A percentile compares a stretch with the other conserved stretches of the same genome.
Evolutionary conservation across 2,797 vertebrate genomes (phyloP).

Genomic region (Typhlichthys subterraneus): DNA sequence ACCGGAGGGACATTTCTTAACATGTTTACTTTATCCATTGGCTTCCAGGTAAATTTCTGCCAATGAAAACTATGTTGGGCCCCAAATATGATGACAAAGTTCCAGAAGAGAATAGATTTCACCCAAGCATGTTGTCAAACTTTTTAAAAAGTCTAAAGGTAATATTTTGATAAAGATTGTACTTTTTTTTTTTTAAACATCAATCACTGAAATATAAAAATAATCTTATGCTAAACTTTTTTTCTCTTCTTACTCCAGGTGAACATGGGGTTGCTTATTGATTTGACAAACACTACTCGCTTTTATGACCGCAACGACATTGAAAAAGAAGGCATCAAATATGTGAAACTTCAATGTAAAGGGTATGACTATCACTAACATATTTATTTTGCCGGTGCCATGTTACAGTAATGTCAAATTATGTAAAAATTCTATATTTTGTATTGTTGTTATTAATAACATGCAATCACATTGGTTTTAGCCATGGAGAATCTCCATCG

Average conservation of each 20-base stretch:
- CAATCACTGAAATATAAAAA: no score
- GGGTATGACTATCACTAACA: slow-evolving; percentile 78
- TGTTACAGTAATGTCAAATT: background rate
- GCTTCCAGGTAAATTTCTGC: slow-evolving; percentile 92
- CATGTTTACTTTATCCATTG: no score
- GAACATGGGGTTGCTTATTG: slow-evolving; percentile 95
- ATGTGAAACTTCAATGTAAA: slow-evolving; percentile 95
- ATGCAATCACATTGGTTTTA: slow-evolving; percentile 52
- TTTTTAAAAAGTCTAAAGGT: slow-evolving; percentile 97
- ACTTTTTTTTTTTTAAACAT: no score
- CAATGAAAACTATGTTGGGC: slow-evolving; percentile 98
- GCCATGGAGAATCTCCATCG: slow-evolving; percentile 92
- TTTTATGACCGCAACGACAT: slow-evolving; percentile 95
- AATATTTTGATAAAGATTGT: slow-evolving; percentile 31
- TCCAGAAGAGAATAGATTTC: slow-evolving; percentile 93
- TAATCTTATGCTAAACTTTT: background rate
- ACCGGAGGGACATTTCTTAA: no score
- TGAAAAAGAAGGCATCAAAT: slow-evolving; percentile 93
- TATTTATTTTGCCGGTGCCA: background rate
- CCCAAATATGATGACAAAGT: slow-evolving; percentile 95
- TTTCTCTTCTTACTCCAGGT: slow-evolving; percentile 76
- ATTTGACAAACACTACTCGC: slow-evolving; percentile 94
- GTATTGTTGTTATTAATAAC: background rate
- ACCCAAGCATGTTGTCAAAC: slow-evolving; percentile 95
- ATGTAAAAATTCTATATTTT: background rate